Conservation (phyloP, 30 jellyfish, hydroid and myxozoan genomes). For the Turritopsis dohrnii region DNA sequence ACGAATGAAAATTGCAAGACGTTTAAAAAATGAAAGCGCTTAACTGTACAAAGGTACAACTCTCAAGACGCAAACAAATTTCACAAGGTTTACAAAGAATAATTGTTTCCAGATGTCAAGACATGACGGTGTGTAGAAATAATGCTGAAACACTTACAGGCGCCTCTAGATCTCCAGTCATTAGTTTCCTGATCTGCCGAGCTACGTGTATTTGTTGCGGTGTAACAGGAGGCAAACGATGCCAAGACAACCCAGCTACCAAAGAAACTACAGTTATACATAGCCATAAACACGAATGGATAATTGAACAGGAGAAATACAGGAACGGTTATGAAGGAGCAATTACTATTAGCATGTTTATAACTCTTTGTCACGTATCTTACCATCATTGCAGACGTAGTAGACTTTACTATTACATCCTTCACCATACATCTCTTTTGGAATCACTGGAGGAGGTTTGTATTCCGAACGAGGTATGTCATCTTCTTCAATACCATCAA, state of each 20-base stretch:
- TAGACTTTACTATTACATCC: constrained; percentile 91
- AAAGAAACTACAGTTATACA: not conserved
- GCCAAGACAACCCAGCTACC: constrained; percentile 95
- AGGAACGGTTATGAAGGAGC: no score
- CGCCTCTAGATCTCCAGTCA: constrained; percentile 93
- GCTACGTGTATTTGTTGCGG: constrained; percentile 76
- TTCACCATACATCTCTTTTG: constrained; percentile 69
- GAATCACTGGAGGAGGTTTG: constrained; percentile 62
- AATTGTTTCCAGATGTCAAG: not conserved
- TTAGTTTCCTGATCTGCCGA: constrained; percentile 56
- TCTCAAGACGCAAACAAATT: not conserved
- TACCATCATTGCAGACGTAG: constrained; percentile 89
- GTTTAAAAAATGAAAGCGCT: no score
- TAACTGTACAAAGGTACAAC: no score
- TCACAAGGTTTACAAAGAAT: not conserved
- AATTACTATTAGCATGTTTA: no score
- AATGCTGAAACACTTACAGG: constrained; percentile 40
- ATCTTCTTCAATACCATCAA: constrained; percentile 16
- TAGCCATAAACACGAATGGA: not conserved
- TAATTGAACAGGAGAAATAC: no score
- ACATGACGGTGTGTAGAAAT: not conserved
- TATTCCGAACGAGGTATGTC: constrained; percentile 72
- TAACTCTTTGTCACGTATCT: constrained; percentile 13
- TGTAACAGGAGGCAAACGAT: constrained; percentile 90
- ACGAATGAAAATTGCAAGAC: not conserved